Evolutionary conservation across 2,888 invertebrate genomes (phyloP).

Genomic region (Drosophila mayaguana): DNA sequence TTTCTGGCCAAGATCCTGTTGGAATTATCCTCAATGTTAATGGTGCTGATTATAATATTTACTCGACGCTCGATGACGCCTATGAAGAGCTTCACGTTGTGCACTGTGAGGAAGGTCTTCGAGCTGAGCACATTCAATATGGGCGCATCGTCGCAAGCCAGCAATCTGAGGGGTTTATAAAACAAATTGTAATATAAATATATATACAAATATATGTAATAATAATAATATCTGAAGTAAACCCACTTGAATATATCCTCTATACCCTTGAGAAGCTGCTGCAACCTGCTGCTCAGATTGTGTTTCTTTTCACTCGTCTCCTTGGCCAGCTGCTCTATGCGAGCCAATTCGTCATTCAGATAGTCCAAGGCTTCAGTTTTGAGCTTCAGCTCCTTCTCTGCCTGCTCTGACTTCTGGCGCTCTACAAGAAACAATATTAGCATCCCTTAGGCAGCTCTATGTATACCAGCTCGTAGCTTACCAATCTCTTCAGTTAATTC

Average conservation of each 20-base stretch:
- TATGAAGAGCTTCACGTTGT: conserved; percentile 92
- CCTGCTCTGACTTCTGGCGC: conserved; percentile 81
- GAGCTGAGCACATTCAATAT: conserved; percentile 90
- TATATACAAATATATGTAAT: background rate
- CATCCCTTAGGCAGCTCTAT: background rate
- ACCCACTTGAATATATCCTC: conserved; percentile 85
- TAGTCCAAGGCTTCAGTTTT: conserved; percentile 83
- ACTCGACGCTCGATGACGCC: conserved; percentile 92
- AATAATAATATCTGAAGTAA: too few relatives aligned
- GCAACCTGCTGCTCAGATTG: conserved; percentile 72
- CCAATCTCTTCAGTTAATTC: conserved; percentile 88
- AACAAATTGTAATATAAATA: background rate
- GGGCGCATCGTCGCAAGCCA: conserved; percentile 91
- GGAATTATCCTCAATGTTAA: conserved; percentile 82
- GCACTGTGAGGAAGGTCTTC: conserved; percentile 89
- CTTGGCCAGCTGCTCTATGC: conserved; percentile 75
- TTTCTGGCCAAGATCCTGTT: conserved; percentile 83
- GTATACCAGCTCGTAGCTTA: conserved; percentile 64
- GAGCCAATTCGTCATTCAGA: conserved; percentile 67
- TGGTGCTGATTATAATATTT: conserved; percentile 80
- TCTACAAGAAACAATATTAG: conserved; percentile 55
- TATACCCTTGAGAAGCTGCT: conserved; percentile 86
- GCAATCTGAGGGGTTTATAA: conserved; percentile 85
- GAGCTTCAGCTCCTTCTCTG: conserved; percentile 80
- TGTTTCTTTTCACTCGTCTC: conserved; percentile 78